These are phyloP conservation scores for Xestia ashworthii DNA, from an alignment of 2,888 invertebrate species.

Conservation along the genomic window DNA sequence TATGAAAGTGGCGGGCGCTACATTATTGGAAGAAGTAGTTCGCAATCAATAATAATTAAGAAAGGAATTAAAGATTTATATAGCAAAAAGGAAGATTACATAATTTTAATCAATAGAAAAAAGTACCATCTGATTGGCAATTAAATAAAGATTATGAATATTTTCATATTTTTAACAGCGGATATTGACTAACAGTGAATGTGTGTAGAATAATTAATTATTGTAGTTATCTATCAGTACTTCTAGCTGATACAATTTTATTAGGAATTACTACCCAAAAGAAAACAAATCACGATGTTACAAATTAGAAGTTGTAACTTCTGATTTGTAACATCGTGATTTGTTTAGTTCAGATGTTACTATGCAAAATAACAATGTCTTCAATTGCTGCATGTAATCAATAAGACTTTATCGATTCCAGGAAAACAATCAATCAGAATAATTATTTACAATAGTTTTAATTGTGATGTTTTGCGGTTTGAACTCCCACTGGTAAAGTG, in stretches of 20 bases:
- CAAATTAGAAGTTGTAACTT: no score
- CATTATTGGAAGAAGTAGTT: constrained; percentile 6
- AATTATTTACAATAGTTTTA: constrained; percentile 18
- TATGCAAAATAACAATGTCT: not conserved
- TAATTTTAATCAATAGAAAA: not conserved
- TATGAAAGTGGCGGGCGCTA: not conserved
- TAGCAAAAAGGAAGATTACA: not conserved
- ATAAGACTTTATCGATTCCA: constrained; percentile 42
- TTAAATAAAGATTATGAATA: not conserved
- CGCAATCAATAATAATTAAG: constrained; percentile 2
- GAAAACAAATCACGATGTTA: not conserved
- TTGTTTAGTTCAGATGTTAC: not conserved
- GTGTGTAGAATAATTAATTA: not conserved
- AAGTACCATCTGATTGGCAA: not conserved
- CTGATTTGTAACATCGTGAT: no score
- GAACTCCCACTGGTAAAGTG: not conserved
- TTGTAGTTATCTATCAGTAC: not conserved
- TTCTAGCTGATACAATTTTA: no score
- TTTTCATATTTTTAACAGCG: constrained; percentile 11
- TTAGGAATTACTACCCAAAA: not conserved
- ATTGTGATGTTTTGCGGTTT: constrained; percentile 12
- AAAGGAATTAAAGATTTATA: not conserved
- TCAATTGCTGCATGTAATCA: not conserved
- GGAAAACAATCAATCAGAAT: constrained; percentile 31
- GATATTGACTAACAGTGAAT: not conserved